Evolutionary conservation across 1,140 invertebrate species (phyloP), one percentile per base, ranked within the genome.

Genomic region (Drosophila bocqueti): DNA sequence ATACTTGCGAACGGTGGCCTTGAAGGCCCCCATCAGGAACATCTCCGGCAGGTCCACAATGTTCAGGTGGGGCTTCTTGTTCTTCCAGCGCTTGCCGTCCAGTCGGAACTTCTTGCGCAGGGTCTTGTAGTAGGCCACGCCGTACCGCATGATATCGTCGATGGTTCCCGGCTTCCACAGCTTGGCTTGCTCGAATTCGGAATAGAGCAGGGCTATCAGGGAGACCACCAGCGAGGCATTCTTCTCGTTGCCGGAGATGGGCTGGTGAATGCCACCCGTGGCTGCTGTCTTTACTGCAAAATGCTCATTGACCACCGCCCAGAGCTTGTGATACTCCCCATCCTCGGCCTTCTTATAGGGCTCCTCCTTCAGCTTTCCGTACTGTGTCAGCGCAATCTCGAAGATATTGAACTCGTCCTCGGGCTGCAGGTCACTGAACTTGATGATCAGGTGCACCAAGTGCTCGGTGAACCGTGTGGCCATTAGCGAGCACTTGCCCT

Each of bases 1-100:
- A 34, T 60, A 54, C 43, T 93, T 93, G 8, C 89, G 75, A 24
- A 93, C 67, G 0, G 91, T 83, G 1, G 87, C 91, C 73, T 91
- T 91, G 26, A 92, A 93, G 16, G 87, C 79, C 18, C 92, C 92
- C 73, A 93, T 89, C 2, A 92, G 60, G 21, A 92, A 90, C 79
- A 90, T 82, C 52, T 93, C 89, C 6, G 92, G 92, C 29, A 93
- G 36, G 40, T 93, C 90, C 8, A 82, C 83, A 5, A 93, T 68
- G 49, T 93, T 93, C n/a, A 93, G n/a, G 16, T 91, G 79, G 0
- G 91, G 85, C 8, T 83, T 92, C 54, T 90, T 86, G 42, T 91
- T 91, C 62, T 87, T 78, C 76, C 91, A 92, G 2, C 85, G 86
- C 21, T 90, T 90, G 24, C 85, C 85, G 36, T 90, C 85, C 42